phyloP scores from a whole-genome alignment of 2,797 vertebrate species.

The Acanthiza pusilla region DNA sequence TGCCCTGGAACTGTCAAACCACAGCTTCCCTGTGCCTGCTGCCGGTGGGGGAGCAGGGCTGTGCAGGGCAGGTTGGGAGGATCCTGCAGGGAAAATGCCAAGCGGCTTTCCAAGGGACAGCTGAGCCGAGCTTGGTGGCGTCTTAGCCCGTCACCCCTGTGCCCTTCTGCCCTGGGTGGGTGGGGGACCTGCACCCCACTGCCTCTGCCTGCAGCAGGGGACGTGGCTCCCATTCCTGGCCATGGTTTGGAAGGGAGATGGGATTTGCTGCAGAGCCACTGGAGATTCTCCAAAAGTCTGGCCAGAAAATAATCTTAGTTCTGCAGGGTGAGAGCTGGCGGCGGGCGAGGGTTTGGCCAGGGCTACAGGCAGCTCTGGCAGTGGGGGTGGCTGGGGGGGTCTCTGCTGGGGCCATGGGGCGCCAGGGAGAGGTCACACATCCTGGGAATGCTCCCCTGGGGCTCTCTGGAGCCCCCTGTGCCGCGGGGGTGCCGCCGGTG shows the following conservation, averaged over 20 bases:
- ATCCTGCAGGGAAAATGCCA: neutral
- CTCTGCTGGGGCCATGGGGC: neutral
- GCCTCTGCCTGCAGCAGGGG: neutral
- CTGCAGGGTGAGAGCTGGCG: neutral
- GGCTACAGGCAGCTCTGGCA: neutral
- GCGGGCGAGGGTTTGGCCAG: rapidly evolving
- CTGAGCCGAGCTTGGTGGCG: neutral
- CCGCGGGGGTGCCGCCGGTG: rapidly evolving
- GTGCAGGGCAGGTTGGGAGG: neutral
- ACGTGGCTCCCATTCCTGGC: rapidly evolving
- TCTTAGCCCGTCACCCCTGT: neutral
- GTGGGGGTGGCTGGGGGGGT: rapidly evolving
- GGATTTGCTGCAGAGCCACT: neutral
- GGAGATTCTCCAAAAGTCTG: neutral
- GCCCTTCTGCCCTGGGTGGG: neutral
- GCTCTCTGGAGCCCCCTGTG: rapidly evolving
- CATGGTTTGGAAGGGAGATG: neutral
- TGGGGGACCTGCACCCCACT: rapidly evolving
- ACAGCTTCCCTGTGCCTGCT: rapidly evolving
- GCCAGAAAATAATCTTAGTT: neutral
- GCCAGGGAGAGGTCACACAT: neutral
- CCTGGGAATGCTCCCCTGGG: rapidly evolving
- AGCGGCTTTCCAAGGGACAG: neutral
- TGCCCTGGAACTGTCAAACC: rapidly evolving
- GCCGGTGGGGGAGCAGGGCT: rapidly evolving